Evolutionary conservation across 2,888 invertebrate genomes (phyloP).

Genomic region (Dynastes hyllus): DNA sequence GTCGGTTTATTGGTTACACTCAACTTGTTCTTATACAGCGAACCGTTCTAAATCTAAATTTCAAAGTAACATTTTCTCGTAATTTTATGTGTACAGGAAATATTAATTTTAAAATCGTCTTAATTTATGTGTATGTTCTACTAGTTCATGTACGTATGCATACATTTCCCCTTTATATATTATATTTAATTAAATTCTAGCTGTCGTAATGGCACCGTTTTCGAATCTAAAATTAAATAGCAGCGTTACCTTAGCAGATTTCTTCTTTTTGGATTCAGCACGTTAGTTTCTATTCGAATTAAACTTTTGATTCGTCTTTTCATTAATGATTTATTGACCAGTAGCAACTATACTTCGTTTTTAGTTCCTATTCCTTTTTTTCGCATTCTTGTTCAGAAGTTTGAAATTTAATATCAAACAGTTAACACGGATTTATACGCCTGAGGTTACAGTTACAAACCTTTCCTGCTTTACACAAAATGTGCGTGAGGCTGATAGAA

Average conservation of each 20-base stretch:
- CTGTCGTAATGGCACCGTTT: constrained; percentile 12
- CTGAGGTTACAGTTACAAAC: too few species aligned
- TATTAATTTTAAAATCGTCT: constrained; percentile 48
- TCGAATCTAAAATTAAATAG: constrained; percentile 34
- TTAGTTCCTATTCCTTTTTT: too few species aligned
- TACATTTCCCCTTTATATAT: constrained; percentile 25
- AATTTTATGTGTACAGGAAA: constrained; percentile 50
- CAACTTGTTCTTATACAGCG: constrained; percentile 31
- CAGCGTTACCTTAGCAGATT: background rate
- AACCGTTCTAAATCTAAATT: constrained; percentile 46
- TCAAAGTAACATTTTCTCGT: constrained; percentile 45
- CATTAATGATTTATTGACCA: too few species aligned
- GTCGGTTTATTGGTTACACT: constrained; percentile 45
- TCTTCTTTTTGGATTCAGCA: background rate
- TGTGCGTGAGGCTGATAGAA: too few species aligned
- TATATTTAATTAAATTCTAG: constrained; percentile 41
- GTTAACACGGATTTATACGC: too few species aligned
- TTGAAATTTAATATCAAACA: too few species aligned
- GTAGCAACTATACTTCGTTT: too few species aligned
- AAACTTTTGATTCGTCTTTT: too few species aligned
- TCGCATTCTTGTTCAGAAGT: too few species aligned
- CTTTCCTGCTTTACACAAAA: too few species aligned
- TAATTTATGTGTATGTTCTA: constrained; percentile 43
- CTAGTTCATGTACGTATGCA: constrained; percentile 12
- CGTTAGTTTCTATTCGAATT: background rate